phyloP scores from a whole-genome alignment of 2,113 vertebrate genomes.

The Columba livia region DNA sequence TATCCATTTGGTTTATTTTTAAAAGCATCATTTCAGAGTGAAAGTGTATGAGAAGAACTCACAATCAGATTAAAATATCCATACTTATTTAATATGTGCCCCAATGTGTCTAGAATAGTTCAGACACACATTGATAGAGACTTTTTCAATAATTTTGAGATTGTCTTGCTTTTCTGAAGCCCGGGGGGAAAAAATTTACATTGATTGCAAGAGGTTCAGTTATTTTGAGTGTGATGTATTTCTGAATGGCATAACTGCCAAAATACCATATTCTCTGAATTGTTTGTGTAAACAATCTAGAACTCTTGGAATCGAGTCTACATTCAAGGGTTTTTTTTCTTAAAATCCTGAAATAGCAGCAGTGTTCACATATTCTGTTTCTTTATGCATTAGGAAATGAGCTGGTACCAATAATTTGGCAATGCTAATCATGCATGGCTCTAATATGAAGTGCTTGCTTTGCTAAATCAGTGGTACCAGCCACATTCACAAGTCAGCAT shows the following conservation, averaged over 20 bases:
- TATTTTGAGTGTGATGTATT: neutral
- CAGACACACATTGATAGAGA: neutral
- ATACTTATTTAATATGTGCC: neutral
- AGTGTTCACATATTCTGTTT: neutral
- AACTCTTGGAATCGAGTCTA: neutral
- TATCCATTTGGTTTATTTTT: neutral
- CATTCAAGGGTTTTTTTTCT: neutral
- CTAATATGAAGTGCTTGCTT: neutral
- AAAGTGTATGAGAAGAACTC: neutral
- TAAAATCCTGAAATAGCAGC: neutral
- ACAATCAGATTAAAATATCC: neutral
- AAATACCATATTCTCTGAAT: neutral
- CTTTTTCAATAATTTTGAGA: neutral
- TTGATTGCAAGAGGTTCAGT: neutral
- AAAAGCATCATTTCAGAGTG: neutral
- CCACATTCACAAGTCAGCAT: too few relatives aligned
- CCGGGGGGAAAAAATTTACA: neutral
- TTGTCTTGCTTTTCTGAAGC: neutral
- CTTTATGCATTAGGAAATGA: neutral
- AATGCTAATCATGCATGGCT: neutral
- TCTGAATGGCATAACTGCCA: neutral
- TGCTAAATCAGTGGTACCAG: neutral
- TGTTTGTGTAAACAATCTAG: neutral
- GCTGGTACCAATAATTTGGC: neutral
- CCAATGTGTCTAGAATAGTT: neutral